A percentile compares a stretch with the other conserved stretches of the same genome.
phyloP scores from a whole-genome alignment of 2,797 vertebrate species.

The Lophius americanus region DNA sequence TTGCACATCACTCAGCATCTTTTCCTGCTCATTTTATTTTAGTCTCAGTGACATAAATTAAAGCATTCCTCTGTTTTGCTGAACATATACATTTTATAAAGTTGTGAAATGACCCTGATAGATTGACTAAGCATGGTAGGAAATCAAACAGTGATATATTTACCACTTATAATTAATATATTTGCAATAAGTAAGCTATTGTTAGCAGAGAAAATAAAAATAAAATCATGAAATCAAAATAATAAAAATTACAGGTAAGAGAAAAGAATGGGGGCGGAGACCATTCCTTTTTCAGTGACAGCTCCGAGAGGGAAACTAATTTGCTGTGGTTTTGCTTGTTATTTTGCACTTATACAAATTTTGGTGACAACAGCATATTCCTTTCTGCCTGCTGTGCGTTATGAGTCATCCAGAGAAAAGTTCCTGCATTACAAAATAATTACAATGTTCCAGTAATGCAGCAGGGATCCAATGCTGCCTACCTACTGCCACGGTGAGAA shows the following conservation, averaged over 20 bases:
- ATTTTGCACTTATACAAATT: slow-evolving; percentile 56
- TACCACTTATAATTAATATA: slow-evolving; percentile 9
- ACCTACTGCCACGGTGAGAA: slow-evolving; percentile 61
- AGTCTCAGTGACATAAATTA: too few species aligned
- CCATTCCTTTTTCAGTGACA: slow-evolving; percentile 22
- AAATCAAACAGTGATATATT: background rate
- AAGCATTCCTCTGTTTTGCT: slow-evolving; percentile 2
- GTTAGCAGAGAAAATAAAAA: background rate
- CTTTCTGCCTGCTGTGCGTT: slow-evolving; percentile 30
- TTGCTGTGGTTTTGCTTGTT: slow-evolving; percentile 41
- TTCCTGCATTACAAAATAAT: slow-evolving; percentile 77
- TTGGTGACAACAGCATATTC: slow-evolving; percentile 56
- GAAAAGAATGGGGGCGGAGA: background rate
- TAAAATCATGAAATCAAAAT: slow-evolving; percentile 18
- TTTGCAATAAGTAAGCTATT: background rate
- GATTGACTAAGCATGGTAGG: slow-evolving; percentile 8
- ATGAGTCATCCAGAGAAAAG: slow-evolving; percentile 77
- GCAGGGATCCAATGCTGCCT: slow-evolving; percentile 62
- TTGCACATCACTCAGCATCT: slow-evolving; percentile 8
- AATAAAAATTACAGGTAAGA: slow-evolving; percentile 6
- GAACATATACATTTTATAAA: slow-evolving; percentile 16
- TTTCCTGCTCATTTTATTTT: too few species aligned
- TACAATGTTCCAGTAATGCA: slow-evolving; percentile 71
- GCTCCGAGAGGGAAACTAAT: slow-evolving; percentile 26
- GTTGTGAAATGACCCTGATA: slow-evolving; percentile 13